These are phyloP conservation scores for Trissolcus brochymenae DNA, from an alignment of 2,888 invertebrate genomes.

Conservation along the genomic window DNA sequence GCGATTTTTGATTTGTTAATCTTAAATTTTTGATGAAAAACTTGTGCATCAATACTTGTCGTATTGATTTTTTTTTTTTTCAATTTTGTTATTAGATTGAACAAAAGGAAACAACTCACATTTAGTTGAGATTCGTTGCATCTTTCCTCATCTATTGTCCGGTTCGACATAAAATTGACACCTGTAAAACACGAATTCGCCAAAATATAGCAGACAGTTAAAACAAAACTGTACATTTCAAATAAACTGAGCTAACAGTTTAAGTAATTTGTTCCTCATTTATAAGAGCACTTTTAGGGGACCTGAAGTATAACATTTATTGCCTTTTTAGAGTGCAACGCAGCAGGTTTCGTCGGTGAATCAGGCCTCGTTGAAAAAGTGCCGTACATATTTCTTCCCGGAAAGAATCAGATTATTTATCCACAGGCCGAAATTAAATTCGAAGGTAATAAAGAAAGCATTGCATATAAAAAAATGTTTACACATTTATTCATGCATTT, in stretches of 20 bases:
- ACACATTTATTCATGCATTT: not conserved
- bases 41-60: too few species aligned
- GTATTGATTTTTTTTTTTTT: too few species aligned
- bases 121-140: too few species aligned
- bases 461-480: not conserved
- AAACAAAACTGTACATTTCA: not conserved
- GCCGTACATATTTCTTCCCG: slow-evolving; percentile 90
- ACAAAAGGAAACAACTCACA: too few species aligned
- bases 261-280: slow-evolving; percentile 12
- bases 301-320: slow-evolving; percentile 15
- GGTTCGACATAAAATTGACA: not conserved
- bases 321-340: slow-evolving; percentile 83
- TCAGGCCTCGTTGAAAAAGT: slow-evolving; percentile 85
- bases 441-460: slow-evolving; percentile 79
- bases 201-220: not conserved
- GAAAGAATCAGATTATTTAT: slow-evolving; percentile 91
- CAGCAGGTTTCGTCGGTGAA: slow-evolving; percentile 87
- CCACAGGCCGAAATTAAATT: slow-evolving; percentile 91
- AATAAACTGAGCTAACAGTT: not conserved
- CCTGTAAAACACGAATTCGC: not conserved
- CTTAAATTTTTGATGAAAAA: too few species aligned
- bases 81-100: too few species aligned
- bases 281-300: slow-evolving; percentile 6
- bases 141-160: not conserved
- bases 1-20: too few species aligned